These are phyloP conservation scores for Siniperca obscura DNA, from an alignment of 2,797 vertebrate genomes.

Conservation along the genomic window DNA sequence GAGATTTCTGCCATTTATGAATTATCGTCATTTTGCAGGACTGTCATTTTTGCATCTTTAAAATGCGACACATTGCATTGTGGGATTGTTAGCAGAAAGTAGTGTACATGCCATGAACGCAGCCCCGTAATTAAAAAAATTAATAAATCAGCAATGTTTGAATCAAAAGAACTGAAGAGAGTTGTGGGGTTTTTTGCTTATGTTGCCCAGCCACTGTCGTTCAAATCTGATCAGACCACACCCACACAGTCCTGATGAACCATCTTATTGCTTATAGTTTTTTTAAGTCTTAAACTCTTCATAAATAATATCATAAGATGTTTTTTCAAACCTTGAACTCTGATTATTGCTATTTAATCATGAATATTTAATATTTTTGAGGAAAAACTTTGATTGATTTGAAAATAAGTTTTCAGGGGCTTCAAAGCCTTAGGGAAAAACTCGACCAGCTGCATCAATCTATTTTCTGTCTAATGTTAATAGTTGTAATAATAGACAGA, in stretches of 20 bases:
- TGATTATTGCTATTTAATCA: slow-evolving; percentile 13
- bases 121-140: background rate
- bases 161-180: background rate
- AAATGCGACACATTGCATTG: background rate
- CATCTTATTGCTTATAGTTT: background rate
- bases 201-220: background rate
- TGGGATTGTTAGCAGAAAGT: background rate
- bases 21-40: too few species aligned
- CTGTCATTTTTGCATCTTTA: background rate
- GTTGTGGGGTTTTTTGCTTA: background rate
- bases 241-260: background rate
- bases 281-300: background rate
- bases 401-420: background rate
- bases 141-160: background rate
- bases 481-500: slow-evolving; percentile 40
- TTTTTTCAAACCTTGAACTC: slow-evolving; percentile 8
- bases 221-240: slow-evolving; percentile 6
- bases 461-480: slow-evolving; percentile 44
- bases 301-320: background rate
- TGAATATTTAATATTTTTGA: slow-evolving; percentile 8
- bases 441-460: slow-evolving; percentile 18
- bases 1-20: background rate
- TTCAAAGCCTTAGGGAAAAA: slow-evolving; percentile 1
- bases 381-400: background rate
- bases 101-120: background rate